Evolutionary conservation across 2,888 invertebrate species (phyloP).

Genomic region (Bellardia pandia): DNA sequence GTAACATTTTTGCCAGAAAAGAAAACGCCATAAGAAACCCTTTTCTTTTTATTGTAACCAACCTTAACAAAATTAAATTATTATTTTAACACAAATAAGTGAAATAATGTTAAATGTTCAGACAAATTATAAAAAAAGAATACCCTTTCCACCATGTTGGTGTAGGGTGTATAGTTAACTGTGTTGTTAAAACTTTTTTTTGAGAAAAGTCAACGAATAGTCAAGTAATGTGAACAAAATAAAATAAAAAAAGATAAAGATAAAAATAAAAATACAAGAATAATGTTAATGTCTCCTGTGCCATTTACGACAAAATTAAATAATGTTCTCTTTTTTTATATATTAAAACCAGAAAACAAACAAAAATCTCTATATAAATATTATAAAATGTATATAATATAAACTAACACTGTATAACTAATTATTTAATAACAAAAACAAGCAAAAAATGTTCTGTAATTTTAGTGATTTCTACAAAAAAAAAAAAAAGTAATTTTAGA

Average conservation of each 20-base stretch:
- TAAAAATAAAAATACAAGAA: conserved; percentile 19
- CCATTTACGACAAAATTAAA: conserved; percentile 63
- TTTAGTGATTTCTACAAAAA: conserved; percentile 57
- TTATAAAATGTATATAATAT: conserved; percentile 47
- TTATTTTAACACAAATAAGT: conserved; percentile 1
- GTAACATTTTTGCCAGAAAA: too few relatives aligned
- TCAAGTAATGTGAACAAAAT: conserved; percentile 35
- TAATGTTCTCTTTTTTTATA: conserved; percentile 66
- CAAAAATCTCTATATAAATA: not conserved
- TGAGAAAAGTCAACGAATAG: conserved; percentile 68
- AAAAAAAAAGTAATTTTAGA: conserved; percentile 43
- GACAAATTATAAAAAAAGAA: not conserved
- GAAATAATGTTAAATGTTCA: conserved; percentile 22
- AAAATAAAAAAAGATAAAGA: not conserved
- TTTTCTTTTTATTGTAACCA: not conserved
- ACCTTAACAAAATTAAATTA: conserved; percentile 2
- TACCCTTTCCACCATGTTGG: too few relatives aligned
- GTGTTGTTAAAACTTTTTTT: conserved; percentile 40
- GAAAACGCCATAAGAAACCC: not conserved
- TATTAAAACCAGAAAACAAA: conserved; percentile 18
- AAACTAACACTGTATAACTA: conserved; percentile 28
- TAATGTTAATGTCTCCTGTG: conserved; percentile 67
- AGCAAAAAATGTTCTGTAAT: conserved; percentile 62
- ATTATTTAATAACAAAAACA: conserved; percentile 46
- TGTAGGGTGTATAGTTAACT: too few relatives aligned